Percentiles rank a stretch among this genome's conserved stretches.
phyloP scores from a whole-genome alignment of 1,140 invertebrate species.

The Bombus waltoni region DNA sequence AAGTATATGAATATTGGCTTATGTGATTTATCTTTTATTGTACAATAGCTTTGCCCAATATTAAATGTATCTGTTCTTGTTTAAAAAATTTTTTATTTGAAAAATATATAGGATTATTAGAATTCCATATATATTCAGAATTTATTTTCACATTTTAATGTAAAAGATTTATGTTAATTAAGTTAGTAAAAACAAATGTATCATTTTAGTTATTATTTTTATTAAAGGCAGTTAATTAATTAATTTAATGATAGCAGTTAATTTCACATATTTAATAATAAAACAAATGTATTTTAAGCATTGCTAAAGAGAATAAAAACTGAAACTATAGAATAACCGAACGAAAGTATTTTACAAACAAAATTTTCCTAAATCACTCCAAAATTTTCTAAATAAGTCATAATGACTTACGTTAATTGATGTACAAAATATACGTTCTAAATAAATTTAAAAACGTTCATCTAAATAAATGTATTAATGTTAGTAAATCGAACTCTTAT shows the following conservation, averaged over 20 bases:
- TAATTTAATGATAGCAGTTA: neutral
- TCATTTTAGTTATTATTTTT: slow-evolving; percentile 14
- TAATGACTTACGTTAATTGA: slow-evolving; percentile 25
- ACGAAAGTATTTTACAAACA: slow-evolving; percentile 8
- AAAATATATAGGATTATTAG: neutral
- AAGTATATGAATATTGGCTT: too few relatives aligned
- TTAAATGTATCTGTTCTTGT: too few relatives aligned
- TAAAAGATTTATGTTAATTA: neutral
- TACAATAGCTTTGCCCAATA: too few relatives aligned
- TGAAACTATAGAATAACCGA: slow-evolving; percentile 20
- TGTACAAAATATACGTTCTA: neutral
- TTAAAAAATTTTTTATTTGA: too few relatives aligned
- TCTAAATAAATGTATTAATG: too few relatives aligned
- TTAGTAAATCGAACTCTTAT: too few relatives aligned
- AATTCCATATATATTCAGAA: slow-evolving; percentile 40
- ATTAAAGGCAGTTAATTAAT: neutral
- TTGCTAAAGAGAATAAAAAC: slow-evolving; percentile 7
- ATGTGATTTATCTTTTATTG: too few relatives aligned
- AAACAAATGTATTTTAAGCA: neutral
- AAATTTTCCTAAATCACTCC: slow-evolving; percentile 13
- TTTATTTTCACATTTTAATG: slow-evolving; percentile 63
- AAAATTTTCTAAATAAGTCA: slow-evolving; percentile 23
- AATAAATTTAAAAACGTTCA: too few relatives aligned
- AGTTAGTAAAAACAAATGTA: neutral
- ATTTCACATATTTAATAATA: neutral